phyloP scores from a whole-genome alignment of 35 echinoderm and acorn worm species.

The Diadema setosum region DNA sequence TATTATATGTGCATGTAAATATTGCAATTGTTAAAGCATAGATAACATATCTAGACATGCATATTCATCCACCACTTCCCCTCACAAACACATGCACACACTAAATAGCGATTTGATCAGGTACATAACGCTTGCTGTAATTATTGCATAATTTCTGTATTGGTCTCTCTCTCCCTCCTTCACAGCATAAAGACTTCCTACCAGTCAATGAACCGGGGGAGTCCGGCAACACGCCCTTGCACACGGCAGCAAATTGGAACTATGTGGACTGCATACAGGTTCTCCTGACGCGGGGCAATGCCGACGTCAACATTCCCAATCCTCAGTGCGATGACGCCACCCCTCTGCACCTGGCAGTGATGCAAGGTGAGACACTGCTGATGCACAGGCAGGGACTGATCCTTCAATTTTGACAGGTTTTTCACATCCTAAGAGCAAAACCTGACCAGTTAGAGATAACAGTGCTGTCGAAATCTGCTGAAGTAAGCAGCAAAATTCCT shows the following conservation, averaged over 20 bases:
- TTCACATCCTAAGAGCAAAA: neutral
- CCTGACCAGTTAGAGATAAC: too few relatives aligned
- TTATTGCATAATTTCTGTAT: too few relatives aligned
- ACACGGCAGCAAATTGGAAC: conserved; percentile 87
- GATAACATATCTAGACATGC: too few relatives aligned
- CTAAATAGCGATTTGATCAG: too few relatives aligned
- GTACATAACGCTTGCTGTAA: too few relatives aligned
- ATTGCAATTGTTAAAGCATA: too few relatives aligned
- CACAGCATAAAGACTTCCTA: conserved; percentile 29
- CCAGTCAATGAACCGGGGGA: conserved; percentile 64
- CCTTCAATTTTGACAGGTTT: neutral
- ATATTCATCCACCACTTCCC: too few relatives aligned
- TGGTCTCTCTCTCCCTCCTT: neutral
- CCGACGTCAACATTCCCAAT: conserved; percentile 70
- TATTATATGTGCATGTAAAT: too few relatives aligned
- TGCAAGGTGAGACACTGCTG: conserved; percentile 83
- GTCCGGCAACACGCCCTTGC: conserved; percentile 90
- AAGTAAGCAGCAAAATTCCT: too few relatives aligned
- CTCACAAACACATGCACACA: too few relatives aligned
- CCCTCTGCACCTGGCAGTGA: conserved; percentile 91
- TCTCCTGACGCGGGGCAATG: conserved; percentile 38
- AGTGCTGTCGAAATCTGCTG: neutral
- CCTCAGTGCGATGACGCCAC: conserved; percentile 84
- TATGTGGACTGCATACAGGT: conserved; percentile 51
- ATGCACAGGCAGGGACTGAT: neutral